Evolutionary conservation across 2,888 invertebrate genomes (phyloP).

Genomic region (Athetis lepigone): DNA sequence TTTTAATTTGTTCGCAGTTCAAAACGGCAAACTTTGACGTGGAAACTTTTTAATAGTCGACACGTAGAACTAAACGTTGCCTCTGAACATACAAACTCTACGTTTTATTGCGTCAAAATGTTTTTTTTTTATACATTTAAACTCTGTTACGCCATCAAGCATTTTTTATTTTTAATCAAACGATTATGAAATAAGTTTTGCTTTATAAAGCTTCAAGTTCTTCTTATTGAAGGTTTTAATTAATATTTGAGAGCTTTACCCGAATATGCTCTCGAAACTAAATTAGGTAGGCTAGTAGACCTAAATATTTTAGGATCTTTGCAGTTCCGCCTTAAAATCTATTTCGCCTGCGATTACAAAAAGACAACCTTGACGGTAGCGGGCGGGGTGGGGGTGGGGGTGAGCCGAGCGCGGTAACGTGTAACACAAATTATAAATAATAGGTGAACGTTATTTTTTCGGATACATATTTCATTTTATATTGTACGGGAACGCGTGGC

Average conservation of each 20-base stretch:
- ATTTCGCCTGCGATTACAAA: conserved; percentile 56
- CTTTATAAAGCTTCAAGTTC: conserved; percentile 24
- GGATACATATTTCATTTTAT: conserved; percentile 90
- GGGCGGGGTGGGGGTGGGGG: conserved; percentile 46
- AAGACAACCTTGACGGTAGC: conserved; percentile 65
- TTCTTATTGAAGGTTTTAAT: conserved; percentile 21
- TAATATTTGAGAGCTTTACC: conserved; percentile 12
- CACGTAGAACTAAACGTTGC: conserved; percentile 74
- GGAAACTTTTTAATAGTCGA: conserved; percentile 75
- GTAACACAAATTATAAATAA: conserved; percentile 89
- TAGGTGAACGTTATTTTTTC: conserved; percentile 88
- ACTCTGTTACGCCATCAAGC: conserved; percentile 47
- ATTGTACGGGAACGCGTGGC: conserved; percentile 83
- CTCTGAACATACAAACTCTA: conserved; percentile 66
- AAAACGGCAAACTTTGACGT: conserved; percentile 76
- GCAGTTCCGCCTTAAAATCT: conserved; percentile 42
- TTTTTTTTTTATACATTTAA: conserved; percentile 65
- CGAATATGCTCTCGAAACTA: not conserved
- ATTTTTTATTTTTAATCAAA: conserved; percentile 35
- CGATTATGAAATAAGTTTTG: conserved; percentile 49
- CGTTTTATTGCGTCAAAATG: conserved; percentile 67
- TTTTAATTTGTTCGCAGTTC: conserved; percentile 74
- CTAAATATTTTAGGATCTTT: conserved; percentile 16
- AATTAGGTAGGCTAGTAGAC: not conserved
- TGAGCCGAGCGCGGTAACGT: conserved; percentile 67